Percentiles rank a stretch among this genome's conserved stretches.
phyloP scores from a whole-genome alignment of 92 coral and sea anemone species.

The Ricordea florida region DNA sequence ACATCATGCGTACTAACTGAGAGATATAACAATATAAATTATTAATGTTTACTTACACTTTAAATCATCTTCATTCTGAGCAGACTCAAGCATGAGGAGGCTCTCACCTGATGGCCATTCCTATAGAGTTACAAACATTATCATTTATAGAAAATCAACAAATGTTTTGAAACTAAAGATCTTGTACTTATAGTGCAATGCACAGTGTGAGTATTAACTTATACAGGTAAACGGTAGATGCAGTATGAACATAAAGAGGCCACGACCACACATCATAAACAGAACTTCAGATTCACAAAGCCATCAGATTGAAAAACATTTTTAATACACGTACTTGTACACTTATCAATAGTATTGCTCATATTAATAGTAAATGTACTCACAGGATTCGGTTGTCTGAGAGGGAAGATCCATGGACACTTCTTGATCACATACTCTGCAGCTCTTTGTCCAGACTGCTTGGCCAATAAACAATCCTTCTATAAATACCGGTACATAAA shows the following conservation, averaged over 20 bases:
- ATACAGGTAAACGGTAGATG: too few species aligned
- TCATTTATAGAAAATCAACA: too few species aligned
- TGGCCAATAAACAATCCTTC: slow-evolving; percentile 85
- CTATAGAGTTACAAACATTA: not conserved
- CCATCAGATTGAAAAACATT: too few species aligned
- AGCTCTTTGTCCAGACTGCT: slow-evolving; percentile 81
- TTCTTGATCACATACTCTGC: slow-evolving; percentile 88
- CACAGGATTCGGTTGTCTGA: slow-evolving; percentile 93
- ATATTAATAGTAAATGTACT: slow-evolving; percentile 10
- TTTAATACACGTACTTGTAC: not conserved
- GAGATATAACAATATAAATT: too few species aligned
- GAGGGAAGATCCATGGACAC: slow-evolving; percentile 90
- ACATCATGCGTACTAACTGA: too few species aligned
- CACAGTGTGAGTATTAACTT: too few species aligned
- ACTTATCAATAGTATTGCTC: not conserved
- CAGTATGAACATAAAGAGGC: too few species aligned
- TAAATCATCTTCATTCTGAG: slow-evolving; percentile 51
- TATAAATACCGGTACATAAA: not conserved
- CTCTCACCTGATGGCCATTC: not conserved
- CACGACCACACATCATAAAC: too few species aligned
- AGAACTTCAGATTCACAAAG: too few species aligned
- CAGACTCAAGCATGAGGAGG: not conserved
- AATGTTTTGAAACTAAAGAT: too few species aligned
- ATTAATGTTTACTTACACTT: too few species aligned
- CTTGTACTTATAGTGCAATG: too few species aligned